A percentile compares a stretch with the other conserved stretches of the same genome.
Conservation (phyloP, 1,140 invertebrate genomes). For the Chironomus tepperi region DNA sequence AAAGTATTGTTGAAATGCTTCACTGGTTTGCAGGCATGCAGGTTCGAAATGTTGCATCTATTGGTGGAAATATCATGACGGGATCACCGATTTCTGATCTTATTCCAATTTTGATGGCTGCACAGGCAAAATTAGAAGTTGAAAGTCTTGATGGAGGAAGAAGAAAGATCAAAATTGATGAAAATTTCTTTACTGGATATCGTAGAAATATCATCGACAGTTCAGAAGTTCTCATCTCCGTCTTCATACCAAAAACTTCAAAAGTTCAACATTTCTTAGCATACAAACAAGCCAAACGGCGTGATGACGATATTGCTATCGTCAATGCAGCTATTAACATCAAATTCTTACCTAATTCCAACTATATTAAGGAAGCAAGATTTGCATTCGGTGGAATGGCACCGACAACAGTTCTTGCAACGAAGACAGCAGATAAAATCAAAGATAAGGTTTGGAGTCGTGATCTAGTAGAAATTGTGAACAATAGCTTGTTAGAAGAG, state of each 20-base stretch:
- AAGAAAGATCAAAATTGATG: constrained; percentile 64
- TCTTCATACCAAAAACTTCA: constrained; percentile 52
- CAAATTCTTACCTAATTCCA: constrained; percentile 45
- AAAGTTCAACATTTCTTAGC: constrained; percentile 72
- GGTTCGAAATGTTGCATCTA: constrained; percentile 71
- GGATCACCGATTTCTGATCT: constrained; percentile 94
- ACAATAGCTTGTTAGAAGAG: constrained; percentile 59
- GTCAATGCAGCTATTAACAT: constrained; percentile 79
- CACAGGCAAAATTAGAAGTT: constrained; percentile 45
- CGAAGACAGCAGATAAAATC: constrained; percentile 54
- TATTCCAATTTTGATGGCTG: constrained; percentile 84
- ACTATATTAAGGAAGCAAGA: constrained; percentile 51
- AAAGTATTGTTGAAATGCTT: constrained; percentile 72
- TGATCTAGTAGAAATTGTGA: constrained; percentile 54
- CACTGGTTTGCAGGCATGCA: constrained; percentile 93
- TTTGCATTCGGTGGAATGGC: constrained; percentile 88
- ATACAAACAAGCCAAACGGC: constrained; percentile 84
- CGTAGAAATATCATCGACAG: constrained; percentile 64
- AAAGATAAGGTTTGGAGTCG: constrained; percentile 64
- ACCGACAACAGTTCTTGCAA: constrained; percentile 70
- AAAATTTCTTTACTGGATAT: constrained; percentile 81
- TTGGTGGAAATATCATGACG: constrained; percentile 91
- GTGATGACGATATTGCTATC: constrained; percentile 93
- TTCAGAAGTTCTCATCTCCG: constrained; percentile 73
- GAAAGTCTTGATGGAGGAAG: constrained; percentile 45